Evolutionary conservation across 2,888 invertebrate species (phyloP), one percentile per base, ranked within the genome.

Genomic region (Suillia variegata): DNA sequence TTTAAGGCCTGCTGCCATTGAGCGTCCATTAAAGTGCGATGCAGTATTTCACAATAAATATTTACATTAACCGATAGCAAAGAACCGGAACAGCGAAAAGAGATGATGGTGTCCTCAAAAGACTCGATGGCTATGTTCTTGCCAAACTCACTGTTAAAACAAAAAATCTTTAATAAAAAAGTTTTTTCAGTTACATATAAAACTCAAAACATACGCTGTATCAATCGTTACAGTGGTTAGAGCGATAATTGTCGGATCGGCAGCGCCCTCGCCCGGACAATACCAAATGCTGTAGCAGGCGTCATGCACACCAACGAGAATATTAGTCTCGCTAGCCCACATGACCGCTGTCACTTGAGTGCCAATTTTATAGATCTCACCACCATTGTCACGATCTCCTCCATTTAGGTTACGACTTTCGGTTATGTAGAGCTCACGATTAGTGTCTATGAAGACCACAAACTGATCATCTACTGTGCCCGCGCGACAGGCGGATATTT

Each of bases 31-130:
- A 94, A 86, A 69, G 88, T 88, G 64, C 86, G 86, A 73, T 90
- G 88, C 31, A 92, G 80, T n/a, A 83, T 75, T 65, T 82, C 81
- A 64, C 82, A 82, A 54, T 81, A 77, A 17, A 81, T 77, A 56
- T 81, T 81, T 0, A 80, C 70, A 61, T 74, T 78, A 0, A 82
- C 71, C 0, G 80, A 72, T 8, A 97, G 84, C 12, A 94, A 81
- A 0, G 96, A 93, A 0, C 98, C 98, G 74, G 98, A 91, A 45
- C 95, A 88, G 62, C 96, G 87, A 52, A 98, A 86, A 1, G 90
- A 90, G 1, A 95, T 88, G 57, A 92, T 88, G 61, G 93, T 93
- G 61, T 94, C 93, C 70, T 93, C 88, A 72, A 96, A 93, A 70
- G 88, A 89, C 58, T 90, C 84, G 12, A 98, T 87, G 60, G 88